phyloP scores from a whole-genome alignment of 2,113 vertebrate species.

The Neogobius melanostomus region DNA sequence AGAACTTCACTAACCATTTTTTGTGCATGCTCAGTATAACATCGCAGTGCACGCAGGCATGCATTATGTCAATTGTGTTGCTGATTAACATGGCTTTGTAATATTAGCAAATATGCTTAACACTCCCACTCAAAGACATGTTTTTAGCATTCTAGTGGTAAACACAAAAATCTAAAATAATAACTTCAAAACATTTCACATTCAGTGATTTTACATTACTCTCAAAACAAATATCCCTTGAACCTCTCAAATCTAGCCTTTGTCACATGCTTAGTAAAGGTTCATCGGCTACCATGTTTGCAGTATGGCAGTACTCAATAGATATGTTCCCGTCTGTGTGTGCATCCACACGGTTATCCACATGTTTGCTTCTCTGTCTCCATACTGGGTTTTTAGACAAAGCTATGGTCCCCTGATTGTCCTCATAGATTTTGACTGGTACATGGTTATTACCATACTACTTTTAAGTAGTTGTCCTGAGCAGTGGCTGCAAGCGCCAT shows the following conservation, averaged over 20 bases:
- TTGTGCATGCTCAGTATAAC: no score
- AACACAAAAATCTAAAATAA: no score
- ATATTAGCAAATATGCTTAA: no score
- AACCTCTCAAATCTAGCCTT: background rate
- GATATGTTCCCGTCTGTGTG: background rate
- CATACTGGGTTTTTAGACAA: background rate
- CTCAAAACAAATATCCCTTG: background rate
- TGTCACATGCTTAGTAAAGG: background rate
- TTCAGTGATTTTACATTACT: background rate
- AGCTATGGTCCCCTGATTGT: constrained; percentile 10
- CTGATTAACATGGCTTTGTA: no score
- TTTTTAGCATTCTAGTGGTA: background rate
- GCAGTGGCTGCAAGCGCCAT: background rate
- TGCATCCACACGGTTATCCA: background rate
- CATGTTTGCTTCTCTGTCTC: background rate
- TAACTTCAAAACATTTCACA: no score
- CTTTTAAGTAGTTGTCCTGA: no score
- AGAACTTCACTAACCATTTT: no score
- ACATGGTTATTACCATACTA: constrained; percentile 1
- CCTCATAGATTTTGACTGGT: background rate
- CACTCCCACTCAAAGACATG: no score
- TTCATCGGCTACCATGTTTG: background rate
- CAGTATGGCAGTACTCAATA: background rate
- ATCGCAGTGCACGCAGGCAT: no score
- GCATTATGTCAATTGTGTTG: no score